phyloP scores from a whole-genome alignment of 1,140 invertebrate species.

The Zaprionus ghesquierei region DNA sequence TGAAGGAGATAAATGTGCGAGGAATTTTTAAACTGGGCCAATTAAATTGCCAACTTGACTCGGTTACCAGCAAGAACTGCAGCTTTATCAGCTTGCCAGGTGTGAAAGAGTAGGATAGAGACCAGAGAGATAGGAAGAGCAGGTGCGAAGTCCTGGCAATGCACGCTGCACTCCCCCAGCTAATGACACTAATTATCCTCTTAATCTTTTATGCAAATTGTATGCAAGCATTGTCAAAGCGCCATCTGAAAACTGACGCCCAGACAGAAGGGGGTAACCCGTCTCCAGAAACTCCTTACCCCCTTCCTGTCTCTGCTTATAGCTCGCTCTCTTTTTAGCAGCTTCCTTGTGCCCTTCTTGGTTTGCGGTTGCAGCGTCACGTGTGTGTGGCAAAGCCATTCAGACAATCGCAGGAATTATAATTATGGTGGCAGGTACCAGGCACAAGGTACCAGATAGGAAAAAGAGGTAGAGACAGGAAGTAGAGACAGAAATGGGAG shows the following conservation, averaged over 20 bases:
- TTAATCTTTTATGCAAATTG: slow-evolving; percentile 76
- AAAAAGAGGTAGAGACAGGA: neutral
- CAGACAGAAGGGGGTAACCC: neutral
- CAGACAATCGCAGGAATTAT: slow-evolving; percentile 73
- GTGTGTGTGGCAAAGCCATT: slow-evolving; percentile 65
- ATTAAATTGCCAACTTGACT: slow-evolving; percentile 26
- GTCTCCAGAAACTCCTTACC: neutral
- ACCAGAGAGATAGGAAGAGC: neutral
- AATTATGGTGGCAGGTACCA: slow-evolving; percentile 50
- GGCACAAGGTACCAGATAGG: neutral
- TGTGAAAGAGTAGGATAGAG: slow-evolving; percentile 4
- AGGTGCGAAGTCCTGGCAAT: neutral
- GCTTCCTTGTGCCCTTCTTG: neutral
- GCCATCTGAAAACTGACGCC: slow-evolving; percentile 10
- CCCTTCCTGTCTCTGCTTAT: neutral
- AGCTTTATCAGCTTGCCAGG: slow-evolving; percentile 11
- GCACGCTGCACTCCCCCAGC: slow-evolving; percentile 44
- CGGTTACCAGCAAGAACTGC: slow-evolving; percentile 20
- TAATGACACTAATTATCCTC: slow-evolving; percentile 78
- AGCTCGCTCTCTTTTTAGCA: neutral
- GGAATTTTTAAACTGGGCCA: slow-evolving; percentile 33
- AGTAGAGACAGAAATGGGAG: neutral
- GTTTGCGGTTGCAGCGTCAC: slow-evolving; percentile 64
- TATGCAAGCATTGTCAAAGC: slow-evolving; percentile 44
- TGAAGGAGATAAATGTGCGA: slow-evolving; percentile 7